Conservation (phyloP, 2,888 invertebrate genomes). For the Drosophila helvetica region DNA sequence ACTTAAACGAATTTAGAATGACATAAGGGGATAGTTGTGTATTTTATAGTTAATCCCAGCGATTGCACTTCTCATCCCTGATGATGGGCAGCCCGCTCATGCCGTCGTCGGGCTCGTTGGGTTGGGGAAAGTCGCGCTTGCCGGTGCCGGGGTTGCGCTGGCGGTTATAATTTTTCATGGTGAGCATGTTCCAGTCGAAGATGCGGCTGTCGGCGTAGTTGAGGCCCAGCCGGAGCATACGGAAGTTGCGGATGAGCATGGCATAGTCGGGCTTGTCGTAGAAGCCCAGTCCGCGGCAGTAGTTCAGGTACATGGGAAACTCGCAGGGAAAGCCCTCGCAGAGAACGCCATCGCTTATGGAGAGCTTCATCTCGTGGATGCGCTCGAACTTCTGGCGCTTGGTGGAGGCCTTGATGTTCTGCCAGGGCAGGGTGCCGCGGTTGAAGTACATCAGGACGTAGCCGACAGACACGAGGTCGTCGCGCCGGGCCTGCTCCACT, state of each 20-base stretch:
- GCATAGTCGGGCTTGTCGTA: slow-evolving; percentile 98
- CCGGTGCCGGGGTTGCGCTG: slow-evolving; percentile 54
- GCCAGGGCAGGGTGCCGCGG: slow-evolving; percentile 98
- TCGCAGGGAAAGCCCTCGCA: slow-evolving; percentile 91
- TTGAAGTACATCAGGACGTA: slow-evolving; percentile 99
- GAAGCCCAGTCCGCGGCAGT: slow-evolving; percentile 96
- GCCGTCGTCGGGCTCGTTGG: slow-evolving; percentile 35
- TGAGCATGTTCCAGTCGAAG: slow-evolving; percentile 99
- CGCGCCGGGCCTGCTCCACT: slow-evolving; percentile 97
- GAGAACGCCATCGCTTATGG: slow-evolving; percentile 92
- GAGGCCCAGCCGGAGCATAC: slow-evolving; percentile 95
- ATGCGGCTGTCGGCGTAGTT: slow-evolving; percentile 98
- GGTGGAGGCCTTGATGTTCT: slow-evolving; percentile 97
- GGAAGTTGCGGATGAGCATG: slow-evolving; percentile 95
- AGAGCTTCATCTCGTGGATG: slow-evolving; percentile 99
- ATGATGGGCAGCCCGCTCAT: slow-evolving; percentile 54
- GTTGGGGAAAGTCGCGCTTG: accelerated
- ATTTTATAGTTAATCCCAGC: not conserved
- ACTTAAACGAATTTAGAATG: not conserved
- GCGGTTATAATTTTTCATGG: slow-evolving; percentile 87
- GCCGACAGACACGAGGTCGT: slow-evolving; percentile 98
- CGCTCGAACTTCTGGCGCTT: slow-evolving; percentile 99
- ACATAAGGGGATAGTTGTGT: not conserved
- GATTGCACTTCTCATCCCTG: slow-evolving; percentile 36
- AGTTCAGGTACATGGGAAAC: slow-evolving; percentile 97